phyloP scores from a whole-genome alignment of 2,113 vertebrate genomes.

The Acrocephalus kingi region DNA sequence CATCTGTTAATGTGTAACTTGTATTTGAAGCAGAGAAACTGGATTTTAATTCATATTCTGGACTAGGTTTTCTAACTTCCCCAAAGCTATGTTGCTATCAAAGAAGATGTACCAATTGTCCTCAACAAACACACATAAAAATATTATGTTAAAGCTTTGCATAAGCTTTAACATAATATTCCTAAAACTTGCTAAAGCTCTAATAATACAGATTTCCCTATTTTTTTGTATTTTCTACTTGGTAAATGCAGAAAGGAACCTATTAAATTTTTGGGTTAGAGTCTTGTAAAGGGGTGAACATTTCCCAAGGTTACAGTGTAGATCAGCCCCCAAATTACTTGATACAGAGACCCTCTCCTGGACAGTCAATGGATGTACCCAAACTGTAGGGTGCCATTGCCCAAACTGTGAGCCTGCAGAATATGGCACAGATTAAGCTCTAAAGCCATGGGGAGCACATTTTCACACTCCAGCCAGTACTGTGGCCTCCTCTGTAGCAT shows the following conservation, averaged over 20 bases:
- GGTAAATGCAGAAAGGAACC: not conserved
- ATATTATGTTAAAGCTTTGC: not conserved
- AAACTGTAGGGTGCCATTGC: fast-evolving
- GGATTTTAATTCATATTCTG: not conserved
- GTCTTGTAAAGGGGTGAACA: not conserved
- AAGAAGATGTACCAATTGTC: not conserved
- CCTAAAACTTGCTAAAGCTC: not conserved
- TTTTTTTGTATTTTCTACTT: not conserved
- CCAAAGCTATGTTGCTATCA: not conserved
- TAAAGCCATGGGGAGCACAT: not conserved
- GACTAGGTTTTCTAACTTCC: not conserved
- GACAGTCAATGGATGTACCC: not conserved
- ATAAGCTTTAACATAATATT: not conserved
- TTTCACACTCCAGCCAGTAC: not conserved
- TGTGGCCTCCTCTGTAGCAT: not conserved
- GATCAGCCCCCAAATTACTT: not conserved
- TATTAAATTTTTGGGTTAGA: not conserved
- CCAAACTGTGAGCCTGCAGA: not conserved
- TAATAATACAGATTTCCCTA: not conserved
- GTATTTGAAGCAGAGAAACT: not conserved
- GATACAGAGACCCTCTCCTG: not conserved
- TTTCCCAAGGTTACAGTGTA: not conserved
- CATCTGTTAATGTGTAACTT: not conserved
- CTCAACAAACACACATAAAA: not conserved
- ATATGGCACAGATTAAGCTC: not conserved